Base-by-base conservation (phyloP, 2,888 invertebrate species). In the Hecatera dysodea region DNA sequence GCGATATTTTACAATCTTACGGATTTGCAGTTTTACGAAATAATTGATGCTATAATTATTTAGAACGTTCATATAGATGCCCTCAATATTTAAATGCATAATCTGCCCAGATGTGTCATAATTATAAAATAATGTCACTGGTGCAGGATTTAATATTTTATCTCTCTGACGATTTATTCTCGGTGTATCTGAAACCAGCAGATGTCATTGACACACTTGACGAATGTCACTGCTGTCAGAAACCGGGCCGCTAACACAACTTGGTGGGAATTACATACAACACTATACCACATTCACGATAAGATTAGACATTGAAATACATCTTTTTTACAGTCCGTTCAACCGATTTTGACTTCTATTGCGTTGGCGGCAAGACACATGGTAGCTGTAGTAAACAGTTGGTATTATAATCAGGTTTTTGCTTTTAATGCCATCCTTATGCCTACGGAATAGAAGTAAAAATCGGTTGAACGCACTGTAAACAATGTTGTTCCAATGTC, bases 231-330 rank as follows among this genome's bases (percentile, higher is more conserved):
- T 15, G 42, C 42, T 52, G 50, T 7, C 68, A 74, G 80, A 79
- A 73, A 74, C 67, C 67, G 65, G 75, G 71, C 68, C 59, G 68
- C 83, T 82, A 69, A 81, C 56, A 71, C 46, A 81, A 75, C 67
- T 78, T 81, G 85, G 85, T 85, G 85, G 85, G 85, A 79, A 79
- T 63, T 72, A 75, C 60, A 81, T 72, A 72, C 50, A 75, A 75
- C 62, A 73, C 36, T 57, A n/a, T n/a, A n/a, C n/a, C n/a, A n/a
- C n/a, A n/a, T n/a, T n/a, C n/a, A n/a, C n/a, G n/a, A n/a, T n/a
- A n/a, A n/a, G n/a, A n/a, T n/a, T n/a, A n/a, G n/a, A n/a, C n/a
- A n/a, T n/a, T n/a, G n/a, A n/a, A n/a, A n/a, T n/a, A n/a, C n/a
- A n/a, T n/a, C n/a, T n/a, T n/a, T n/a, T n/a, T n/a, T n/a, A n/a